These are phyloP conservation scores for Balaenoptera acutorostrata DNA, from an alignment of 2,113 vertebrate species.

Conservation along the genomic window DNA sequence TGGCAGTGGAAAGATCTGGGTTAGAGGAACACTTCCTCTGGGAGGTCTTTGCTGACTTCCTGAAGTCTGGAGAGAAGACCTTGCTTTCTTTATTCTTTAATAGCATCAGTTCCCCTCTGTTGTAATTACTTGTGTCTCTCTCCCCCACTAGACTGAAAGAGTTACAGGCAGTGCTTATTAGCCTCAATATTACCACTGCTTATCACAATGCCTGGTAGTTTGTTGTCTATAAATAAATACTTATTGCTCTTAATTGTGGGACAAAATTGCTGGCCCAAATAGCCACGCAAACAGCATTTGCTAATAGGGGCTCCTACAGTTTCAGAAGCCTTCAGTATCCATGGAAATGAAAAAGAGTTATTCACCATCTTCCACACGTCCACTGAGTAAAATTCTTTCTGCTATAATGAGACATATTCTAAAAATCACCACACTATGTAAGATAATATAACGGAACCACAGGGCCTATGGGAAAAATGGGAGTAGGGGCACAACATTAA, in stretches of 20 bases:
- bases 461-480: background rate
- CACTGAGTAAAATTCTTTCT: background rate
- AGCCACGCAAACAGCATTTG: background rate
- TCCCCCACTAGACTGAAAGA: background rate
- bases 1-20: background rate
- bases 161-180: background rate
- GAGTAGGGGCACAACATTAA: background rate
- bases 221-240: background rate
- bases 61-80: background rate
- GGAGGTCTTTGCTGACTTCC: background rate
- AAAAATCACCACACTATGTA: background rate
- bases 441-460: background rate
- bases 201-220: background rate
- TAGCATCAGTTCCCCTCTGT: background rate
- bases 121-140: background rate
- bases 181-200: background rate
- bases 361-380: background rate
- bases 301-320: background rate
- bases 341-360: conserved; percentile 25
- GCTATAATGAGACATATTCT: background rate
- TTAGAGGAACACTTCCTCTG: background rate
- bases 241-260: background rate
- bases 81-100: background rate
- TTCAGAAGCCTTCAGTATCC: background rate
- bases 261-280: background rate